Conservation (phyloP, 2,113 vertebrate species). For the Tetraodon nigroviridis region DNA sequence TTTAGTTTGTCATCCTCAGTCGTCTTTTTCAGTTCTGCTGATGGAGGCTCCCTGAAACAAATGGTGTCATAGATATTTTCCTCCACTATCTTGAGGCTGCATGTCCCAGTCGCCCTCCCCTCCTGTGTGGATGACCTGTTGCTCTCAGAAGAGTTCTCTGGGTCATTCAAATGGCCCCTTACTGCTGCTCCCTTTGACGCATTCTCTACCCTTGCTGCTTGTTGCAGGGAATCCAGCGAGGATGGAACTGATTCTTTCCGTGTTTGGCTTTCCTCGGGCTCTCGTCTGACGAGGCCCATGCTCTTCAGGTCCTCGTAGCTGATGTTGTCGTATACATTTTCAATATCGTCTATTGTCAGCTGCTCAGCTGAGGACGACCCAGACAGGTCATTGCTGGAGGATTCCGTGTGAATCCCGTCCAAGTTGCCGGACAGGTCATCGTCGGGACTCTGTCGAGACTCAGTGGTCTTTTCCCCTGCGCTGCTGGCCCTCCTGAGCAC, state of each 20-base stretch:
- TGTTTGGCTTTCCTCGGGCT: conserved; percentile 59
- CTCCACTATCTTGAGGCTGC: conserved; percentile 81
- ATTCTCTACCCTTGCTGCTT: conserved; percentile 2
- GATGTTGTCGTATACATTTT: conserved; percentile 96
- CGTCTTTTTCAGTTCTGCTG: conserved; percentile 41
- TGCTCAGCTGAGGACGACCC: conserved; percentile 82
- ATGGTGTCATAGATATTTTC: conserved; percentile 93
- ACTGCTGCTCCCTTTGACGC: conserved; percentile 5
- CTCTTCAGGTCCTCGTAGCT: conserved; percentile 93
- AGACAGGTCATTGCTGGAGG: conserved; percentile 74
- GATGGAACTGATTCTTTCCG: conserved; percentile 27
- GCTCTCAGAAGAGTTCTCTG: conserved; percentile 55
- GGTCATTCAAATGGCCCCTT: conserved; percentile 35
- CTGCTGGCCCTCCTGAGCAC: conserved; percentile 88
- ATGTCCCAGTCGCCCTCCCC: conserved; percentile 55
- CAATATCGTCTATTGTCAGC: conserved; percentile 86
- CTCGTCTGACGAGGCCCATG: conserved; percentile 84
- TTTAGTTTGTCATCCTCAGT: conserved; percentile 50
- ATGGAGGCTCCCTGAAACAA: conserved; percentile 74
- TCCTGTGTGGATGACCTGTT: conserved; percentile 60
- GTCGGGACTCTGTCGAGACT: conserved; percentile 47
- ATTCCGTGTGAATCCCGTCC: conserved; percentile 70
- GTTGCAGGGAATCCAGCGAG: conserved; percentile 10
- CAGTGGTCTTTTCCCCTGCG: conserved; percentile 81
- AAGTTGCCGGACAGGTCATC: conserved; percentile 41